Conservation (phyloP, 2,113 vertebrate genomes). For the Polypterus bichir region DNA sequence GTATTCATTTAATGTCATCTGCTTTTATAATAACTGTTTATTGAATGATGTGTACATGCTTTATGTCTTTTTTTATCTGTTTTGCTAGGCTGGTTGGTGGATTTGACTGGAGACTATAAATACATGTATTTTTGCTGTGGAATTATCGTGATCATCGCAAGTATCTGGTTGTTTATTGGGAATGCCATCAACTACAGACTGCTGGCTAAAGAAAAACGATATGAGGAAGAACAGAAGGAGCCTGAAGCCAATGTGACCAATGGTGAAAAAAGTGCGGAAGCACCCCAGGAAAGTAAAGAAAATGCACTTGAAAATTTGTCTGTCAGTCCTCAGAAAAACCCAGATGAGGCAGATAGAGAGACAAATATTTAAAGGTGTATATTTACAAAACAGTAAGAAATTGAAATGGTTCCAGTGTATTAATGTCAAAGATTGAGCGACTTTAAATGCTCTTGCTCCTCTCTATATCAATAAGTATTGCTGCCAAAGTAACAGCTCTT, state of each 20-base stretch:
- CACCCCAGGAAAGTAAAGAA: slow-evolving; percentile 34
- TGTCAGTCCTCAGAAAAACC: slow-evolving; percentile 28
- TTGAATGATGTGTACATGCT: too few relatives aligned
- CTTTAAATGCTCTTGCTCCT: not conserved
- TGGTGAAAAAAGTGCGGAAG: slow-evolving; percentile 39
- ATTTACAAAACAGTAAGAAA: not conserved
- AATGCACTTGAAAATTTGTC: slow-evolving; percentile 29
- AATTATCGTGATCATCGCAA: slow-evolving; percentile 63
- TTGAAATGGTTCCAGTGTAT: not conserved
- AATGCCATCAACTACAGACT: slow-evolving; percentile 90
- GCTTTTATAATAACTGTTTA: too few relatives aligned
- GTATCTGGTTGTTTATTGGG: slow-evolving; percentile 85
- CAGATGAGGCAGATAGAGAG: slow-evolving; percentile 66
- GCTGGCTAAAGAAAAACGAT: slow-evolving; percentile 67
- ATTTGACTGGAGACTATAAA: slow-evolving; percentile 77
- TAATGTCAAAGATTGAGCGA: not conserved
- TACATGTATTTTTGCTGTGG: slow-evolving; percentile 90
- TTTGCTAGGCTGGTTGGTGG: slow-evolving; percentile 78
- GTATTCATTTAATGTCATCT: too few relatives aligned
- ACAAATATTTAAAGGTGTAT: slow-evolving; percentile 71
- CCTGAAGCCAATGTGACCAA: slow-evolving; percentile 33
- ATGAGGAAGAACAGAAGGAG: slow-evolving; percentile 44
- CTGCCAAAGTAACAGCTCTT: slow-evolving; percentile 4
- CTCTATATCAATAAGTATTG: not conserved
- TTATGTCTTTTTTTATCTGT: slow-evolving; percentile 20